Base-by-base conservation (phyloP, 2,113 vertebrate species). In the Sigmodon hispidus region DNA sequence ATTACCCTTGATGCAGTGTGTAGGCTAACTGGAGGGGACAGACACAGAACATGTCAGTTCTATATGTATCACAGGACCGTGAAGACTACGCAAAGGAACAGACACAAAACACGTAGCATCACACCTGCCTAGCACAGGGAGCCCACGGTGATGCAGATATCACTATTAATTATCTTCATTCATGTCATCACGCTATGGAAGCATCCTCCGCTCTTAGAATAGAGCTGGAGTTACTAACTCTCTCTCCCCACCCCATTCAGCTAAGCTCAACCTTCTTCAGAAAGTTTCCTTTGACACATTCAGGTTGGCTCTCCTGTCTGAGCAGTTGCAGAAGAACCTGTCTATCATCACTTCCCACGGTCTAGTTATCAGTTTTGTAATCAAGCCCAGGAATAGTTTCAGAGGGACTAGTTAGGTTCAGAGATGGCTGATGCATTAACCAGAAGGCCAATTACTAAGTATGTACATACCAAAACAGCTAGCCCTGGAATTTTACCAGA, bases 291-390 rank as follows among this genome's bases (percentile, higher is more conserved):
- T 57, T 84, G n/a, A 96, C 57, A 92, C 77, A 3, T 45, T 31
- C 65, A 83, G 59, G 57, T 36, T 90, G 40, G 69, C 50, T 79
- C 92, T 65, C 87, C 50, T 55, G 34, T 40, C 75, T 16, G 12
- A 90, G 52, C 40, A 36, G 31, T 67, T 43, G 80, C 57, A 63
- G 75, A 94, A 90, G 7, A 87, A 31, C 36, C 16, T 50, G 55
- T 70, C 70, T 95, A 59, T 92, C 93, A 75, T 2, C 19, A 65
- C 43, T 87, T 87, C 67, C n/a, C 52, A 86, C 34, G 7, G 50
- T 73, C 52, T 52, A 57, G 36, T 90, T 89, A 93, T 81, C 40
- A 92, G 92, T 52, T 89, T 40, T 95, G 81, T 72, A 89, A 89
- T 34, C 65, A 31, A 9, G 69, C 22, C 43, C 22, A 84, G 55